Conservation (phyloP, 2,113 vertebrate species). For the Xyrauchen texanus region DNA sequence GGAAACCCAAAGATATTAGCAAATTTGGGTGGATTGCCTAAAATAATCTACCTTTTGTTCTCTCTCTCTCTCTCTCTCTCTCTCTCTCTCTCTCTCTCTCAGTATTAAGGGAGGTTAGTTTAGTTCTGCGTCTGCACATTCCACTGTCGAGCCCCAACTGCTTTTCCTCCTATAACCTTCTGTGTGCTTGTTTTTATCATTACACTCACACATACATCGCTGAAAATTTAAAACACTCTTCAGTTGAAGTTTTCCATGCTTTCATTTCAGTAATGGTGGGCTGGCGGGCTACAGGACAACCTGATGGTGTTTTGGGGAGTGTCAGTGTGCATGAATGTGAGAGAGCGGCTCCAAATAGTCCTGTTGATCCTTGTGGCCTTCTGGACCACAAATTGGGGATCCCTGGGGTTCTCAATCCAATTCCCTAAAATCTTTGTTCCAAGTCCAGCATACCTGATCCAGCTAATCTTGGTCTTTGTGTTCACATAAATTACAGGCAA, state of each 20-base stretch:
- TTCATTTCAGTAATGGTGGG: not conserved
- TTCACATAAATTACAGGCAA: not conserved
- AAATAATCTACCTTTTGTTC: not conserved
- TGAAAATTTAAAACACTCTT: constrained; percentile 2
- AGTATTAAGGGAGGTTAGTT: constrained; percentile 21
- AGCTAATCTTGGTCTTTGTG: not conserved
- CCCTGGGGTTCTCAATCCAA: no score
- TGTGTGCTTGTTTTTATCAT: not conserved
- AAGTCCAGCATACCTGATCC: no score
- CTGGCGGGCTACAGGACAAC: not conserved
- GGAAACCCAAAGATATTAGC: not conserved
- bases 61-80: no score
- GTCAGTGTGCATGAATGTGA: not conserved
- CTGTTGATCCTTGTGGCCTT: constrained; percentile 29
- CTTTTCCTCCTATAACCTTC: constrained; percentile 44
- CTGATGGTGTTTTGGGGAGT: not conserved
- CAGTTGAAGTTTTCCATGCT: constrained; percentile 35
- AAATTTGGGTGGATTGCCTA: constrained; percentile 8
- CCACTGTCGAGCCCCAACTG: constrained; percentile 26
- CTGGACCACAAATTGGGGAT: not conserved
- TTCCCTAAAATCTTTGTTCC: not conserved
- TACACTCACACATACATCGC: not conserved
- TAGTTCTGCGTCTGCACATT: constrained; percentile 48
- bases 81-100: not conserved
- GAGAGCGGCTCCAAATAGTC: constrained; percentile 17